These are phyloP conservation scores for Rhamphomyia laevipes DNA, from an alignment of 2,888 invertebrate species.

Conservation along the genomic window DNA sequence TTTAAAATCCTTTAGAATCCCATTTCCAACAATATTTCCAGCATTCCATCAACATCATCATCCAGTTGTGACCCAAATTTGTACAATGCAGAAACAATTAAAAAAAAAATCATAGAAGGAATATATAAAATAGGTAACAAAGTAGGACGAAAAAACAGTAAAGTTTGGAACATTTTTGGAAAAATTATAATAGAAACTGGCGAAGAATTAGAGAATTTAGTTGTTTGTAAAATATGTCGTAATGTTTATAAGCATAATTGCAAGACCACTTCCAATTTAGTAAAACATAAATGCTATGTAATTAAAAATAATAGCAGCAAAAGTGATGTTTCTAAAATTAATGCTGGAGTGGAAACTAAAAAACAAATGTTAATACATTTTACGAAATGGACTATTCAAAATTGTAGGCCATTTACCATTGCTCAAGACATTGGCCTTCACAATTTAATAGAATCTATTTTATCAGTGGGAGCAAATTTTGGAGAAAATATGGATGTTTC, in stretches of 20 bases:
- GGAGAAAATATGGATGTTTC: slow-evolving; percentile 1
- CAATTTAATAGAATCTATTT: slow-evolving; percentile 1
- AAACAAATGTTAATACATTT: neutral
- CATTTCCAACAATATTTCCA: no score
- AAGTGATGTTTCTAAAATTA: neutral
- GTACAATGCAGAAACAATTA: neutral
- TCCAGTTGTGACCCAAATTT: no score
- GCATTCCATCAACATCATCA: no score
- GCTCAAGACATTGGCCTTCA: neutral
- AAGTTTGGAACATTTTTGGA: neutral
- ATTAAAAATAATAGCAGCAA: neutral
- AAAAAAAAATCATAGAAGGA: neutral
- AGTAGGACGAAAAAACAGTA: neutral
- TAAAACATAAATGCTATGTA: slow-evolving; percentile 2
- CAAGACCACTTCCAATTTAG: slow-evolving; percentile 1
- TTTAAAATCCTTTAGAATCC: no score
- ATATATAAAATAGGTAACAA: neutral
- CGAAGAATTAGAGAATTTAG: neutral
- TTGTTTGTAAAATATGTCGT: neutral
- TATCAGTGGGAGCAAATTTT: slow-evolving; percentile 1
- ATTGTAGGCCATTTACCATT: slow-evolving; percentile 2
- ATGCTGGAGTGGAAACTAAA: neutral
- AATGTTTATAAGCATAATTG: neutral
- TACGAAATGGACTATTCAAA: slow-evolving; percentile 2
- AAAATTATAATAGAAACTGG: neutral